Percentiles rank a stretch among this genome's conserved stretches.
Evolutionary conservation across 2,113 vertebrate genomes (phyloP).

Genomic region (Cochlearius cochlearius): DNA sequence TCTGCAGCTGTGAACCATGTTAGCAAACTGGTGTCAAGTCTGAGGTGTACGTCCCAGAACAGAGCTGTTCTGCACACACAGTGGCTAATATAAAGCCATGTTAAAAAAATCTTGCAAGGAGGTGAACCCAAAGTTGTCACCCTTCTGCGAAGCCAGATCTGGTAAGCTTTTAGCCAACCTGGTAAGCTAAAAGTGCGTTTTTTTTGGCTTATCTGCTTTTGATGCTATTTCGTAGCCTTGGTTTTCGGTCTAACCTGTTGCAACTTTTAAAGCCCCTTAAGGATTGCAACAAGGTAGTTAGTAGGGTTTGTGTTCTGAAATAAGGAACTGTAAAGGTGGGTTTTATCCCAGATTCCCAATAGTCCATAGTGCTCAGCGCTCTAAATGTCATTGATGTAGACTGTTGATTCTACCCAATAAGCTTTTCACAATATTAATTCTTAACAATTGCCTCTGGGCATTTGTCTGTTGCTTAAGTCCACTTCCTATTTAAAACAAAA

Average conservation of each 20-base stretch:
- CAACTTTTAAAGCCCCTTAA: neutral
- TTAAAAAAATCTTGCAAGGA: neutral
- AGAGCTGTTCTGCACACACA: neutral
- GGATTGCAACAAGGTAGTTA: neutral
- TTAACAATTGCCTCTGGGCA: neutral
- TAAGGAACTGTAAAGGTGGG: neutral
- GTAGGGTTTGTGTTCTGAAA: neutral
- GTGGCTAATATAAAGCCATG: neutral
- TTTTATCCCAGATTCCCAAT: neutral
- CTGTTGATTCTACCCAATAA: neutral
- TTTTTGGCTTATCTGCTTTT: neutral
- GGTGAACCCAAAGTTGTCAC: neutral
- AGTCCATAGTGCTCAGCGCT: neutral
- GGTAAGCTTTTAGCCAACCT: neutral
- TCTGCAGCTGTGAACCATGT: neutral
- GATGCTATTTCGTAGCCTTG: neutral
- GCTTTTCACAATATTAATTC: neutral
- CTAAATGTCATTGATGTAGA: neutral
- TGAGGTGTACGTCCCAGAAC: neutral
- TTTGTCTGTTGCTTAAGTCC: neutral
- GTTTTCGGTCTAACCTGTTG: neutral
- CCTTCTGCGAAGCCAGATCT: neutral
- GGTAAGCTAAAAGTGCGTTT: neutral
- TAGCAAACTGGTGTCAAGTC: neutral
- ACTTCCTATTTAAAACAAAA: neutral